These are phyloP conservation scores for Camelus dromedarius DNA, from an alignment of 2,113 vertebrate genomes.

Conservation along the genomic window DNA sequence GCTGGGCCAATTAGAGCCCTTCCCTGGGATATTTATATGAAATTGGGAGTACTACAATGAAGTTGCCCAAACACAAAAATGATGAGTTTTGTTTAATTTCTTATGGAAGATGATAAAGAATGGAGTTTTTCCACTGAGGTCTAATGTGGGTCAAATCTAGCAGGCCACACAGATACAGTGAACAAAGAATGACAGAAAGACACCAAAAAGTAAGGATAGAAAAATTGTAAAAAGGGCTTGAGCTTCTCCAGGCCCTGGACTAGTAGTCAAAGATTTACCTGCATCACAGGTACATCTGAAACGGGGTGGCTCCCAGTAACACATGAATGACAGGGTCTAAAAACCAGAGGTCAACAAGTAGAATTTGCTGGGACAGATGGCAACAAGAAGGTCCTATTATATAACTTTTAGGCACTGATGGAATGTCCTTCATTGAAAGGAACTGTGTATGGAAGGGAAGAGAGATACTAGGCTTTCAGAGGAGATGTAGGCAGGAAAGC, in stretches of 20 bases:
- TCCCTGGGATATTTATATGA: background rate
- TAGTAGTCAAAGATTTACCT: conserved; percentile 11
- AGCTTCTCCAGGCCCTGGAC: background rate
- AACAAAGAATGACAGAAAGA: background rate
- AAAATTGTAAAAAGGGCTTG: background rate
- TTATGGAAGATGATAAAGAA: conserved; percentile 25
- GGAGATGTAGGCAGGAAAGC: background rate
- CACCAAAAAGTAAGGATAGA: background rate
- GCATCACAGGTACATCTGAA: background rate
- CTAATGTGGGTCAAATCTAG: background rate
- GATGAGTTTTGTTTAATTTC: background rate
- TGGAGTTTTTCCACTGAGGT: background rate
- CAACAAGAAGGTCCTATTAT: conserved; percentile 16
- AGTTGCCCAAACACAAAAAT: background rate
- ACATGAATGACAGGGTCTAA: background rate
- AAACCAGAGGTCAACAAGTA: background rate
- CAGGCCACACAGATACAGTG: background rate
- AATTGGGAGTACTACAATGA: background rate
- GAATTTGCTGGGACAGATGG: background rate
- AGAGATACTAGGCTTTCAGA: background rate
- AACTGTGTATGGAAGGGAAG: background rate
- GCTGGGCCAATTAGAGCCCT: background rate
- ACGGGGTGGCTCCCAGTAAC: background rate
- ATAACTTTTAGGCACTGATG: background rate
- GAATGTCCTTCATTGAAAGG: conserved; percentile 37